Percentiles rank a stretch among this genome's conserved stretches.
Evolutionary conservation across 2,888 invertebrate species (phyloP).

Genomic region (Eristalinus aeneus): DNA sequence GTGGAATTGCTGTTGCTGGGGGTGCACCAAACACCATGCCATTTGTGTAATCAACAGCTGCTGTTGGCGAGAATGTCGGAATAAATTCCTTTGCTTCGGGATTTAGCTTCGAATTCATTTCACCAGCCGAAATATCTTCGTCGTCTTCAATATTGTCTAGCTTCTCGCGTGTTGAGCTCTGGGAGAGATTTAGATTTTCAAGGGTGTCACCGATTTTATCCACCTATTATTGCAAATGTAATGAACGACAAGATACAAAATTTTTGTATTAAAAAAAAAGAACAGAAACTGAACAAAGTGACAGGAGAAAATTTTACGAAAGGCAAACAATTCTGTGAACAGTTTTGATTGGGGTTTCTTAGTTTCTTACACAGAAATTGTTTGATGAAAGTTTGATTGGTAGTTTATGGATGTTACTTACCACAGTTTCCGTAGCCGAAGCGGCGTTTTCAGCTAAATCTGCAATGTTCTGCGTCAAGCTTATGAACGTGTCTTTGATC

Average conservation of each 20-base stretch:
- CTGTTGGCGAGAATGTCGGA: conserved; percentile 82
- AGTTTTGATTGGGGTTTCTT: conserved; percentile 34
- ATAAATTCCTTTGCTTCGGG: conserved; percentile 93
- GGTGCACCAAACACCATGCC: conserved; percentile 35
- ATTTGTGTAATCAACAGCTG: conserved; percentile 25
- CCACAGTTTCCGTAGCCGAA: conserved; percentile 18
- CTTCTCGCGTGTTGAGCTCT: conserved; percentile 63
- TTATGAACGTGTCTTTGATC: conserved; percentile 42
- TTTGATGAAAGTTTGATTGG: neutral
- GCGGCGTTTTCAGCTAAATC: conserved; percentile 47
- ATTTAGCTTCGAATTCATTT: conserved; percentile 89
- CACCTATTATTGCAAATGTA: conserved; percentile 29
- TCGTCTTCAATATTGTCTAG: conserved; percentile 60
- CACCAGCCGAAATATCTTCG: conserved; percentile 73
- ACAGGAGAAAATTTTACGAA: conserved; percentile 22
- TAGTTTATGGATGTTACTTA: no score
- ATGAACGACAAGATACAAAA: conserved; percentile 3
- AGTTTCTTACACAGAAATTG: neutral
- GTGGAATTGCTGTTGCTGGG: conserved; percentile 48
- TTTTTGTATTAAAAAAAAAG: conserved; percentile 1
- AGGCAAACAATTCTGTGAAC: conserved; percentile 16
- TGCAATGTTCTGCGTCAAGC: conserved; percentile 48
- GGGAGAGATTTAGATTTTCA: conserved; percentile 53
- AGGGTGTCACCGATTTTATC: conserved; percentile 24
- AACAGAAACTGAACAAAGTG: conserved; percentile 19